Base-by-base conservation (phyloP, 2,797 vertebrate species). In the Pipistrellus kuhlii region DNA sequence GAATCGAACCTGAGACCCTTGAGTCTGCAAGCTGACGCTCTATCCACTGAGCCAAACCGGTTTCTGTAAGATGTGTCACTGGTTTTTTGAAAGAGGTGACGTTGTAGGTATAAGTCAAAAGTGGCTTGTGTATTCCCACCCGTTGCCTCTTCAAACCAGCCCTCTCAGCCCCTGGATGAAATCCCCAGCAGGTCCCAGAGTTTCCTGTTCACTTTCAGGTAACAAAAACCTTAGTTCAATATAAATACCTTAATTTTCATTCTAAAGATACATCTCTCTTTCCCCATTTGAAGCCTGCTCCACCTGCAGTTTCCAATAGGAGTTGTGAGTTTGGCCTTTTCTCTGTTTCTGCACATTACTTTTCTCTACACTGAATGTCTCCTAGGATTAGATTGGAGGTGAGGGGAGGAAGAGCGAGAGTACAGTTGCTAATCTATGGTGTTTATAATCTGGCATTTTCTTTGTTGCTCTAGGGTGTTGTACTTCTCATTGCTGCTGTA, bases 231-330 rank as follows among this genome's bases (percentile, higher is more conserved):
- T 25, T 83, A 57, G 53, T 21, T 71, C 53, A 72, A 66, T 59
- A 25, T 80, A 87, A 89, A 81, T 57, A 78, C 46, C 6, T 84
- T 83, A 57, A 76, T 59, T 66, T 55, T 76, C 25, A 76, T 48
- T 20, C 9, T 8, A 41, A 44, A 8, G 51, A 72, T 76, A 53
- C 30, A 11, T 32, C 17, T 77, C 14, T 17, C 6, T 76, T 88
- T 72, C 23, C 9, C 2, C 8, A 12, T 38, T 85, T n/a, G 2
- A 73, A 73, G n/a, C 30, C 32, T 76, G n/a, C 2, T 81, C 3
- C 0, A 2, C 15, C 75, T 78, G 9, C 13, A 41, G 25, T 59
- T 51, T 90, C 11, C 0, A 8, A 3, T 2, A 2, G 11, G 18
- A 4, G 10, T 15, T 21, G 6, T 30, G 25, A 68, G 2, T 53